Conservation (phyloP, 2,888 invertebrate species). For the Hemistola chrysoprasaria region DNA sequence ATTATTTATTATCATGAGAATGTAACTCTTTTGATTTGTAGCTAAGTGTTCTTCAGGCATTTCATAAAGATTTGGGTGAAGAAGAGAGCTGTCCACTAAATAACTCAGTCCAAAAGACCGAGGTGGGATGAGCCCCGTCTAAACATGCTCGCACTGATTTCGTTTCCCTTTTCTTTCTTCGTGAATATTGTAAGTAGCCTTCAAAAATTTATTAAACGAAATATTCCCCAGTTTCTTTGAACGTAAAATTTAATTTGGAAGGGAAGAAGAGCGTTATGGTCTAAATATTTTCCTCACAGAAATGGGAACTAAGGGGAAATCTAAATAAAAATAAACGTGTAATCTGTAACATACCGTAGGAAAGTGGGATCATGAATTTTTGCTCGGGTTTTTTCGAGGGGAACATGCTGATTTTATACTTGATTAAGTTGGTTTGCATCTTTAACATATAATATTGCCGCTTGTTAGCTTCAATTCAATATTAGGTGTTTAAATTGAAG, state of each 20-base stretch:
- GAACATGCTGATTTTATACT: too few species aligned
- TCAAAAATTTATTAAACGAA: constrained; percentile 46
- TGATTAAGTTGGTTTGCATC: too few species aligned
- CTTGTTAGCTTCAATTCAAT: too few species aligned
- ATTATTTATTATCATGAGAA: too few species aligned
- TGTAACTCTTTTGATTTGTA: background rate
- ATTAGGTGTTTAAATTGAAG: too few species aligned
- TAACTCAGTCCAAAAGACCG: constrained; percentile 22
- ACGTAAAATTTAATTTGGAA: constrained; percentile 43
- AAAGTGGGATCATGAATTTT: constrained; percentile 3
- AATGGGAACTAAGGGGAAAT: constrained; percentile 14
- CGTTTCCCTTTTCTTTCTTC: constrained; percentile 35
- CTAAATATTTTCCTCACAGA: constrained; percentile 35
- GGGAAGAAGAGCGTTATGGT: constrained; percentile 31
- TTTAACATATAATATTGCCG: too few species aligned
- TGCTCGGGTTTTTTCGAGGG: background rate
- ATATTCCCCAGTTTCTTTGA: constrained; percentile 39
- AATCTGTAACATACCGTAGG: constrained; percentile 7
- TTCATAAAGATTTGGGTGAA: constrained; percentile 27
- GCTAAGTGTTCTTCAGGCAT: constrained; percentile 6
- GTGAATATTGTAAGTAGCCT: constrained; percentile 46
- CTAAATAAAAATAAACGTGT: constrained; percentile 10
- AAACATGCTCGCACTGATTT: constrained; percentile 41
- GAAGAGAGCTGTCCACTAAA: constrained; percentile 26
- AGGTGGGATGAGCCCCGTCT: constrained; percentile 22